Evolutionary conservation across 2,113 vertebrate genomes (phyloP).

Genomic region (Tilapia sparmanii): DNA sequence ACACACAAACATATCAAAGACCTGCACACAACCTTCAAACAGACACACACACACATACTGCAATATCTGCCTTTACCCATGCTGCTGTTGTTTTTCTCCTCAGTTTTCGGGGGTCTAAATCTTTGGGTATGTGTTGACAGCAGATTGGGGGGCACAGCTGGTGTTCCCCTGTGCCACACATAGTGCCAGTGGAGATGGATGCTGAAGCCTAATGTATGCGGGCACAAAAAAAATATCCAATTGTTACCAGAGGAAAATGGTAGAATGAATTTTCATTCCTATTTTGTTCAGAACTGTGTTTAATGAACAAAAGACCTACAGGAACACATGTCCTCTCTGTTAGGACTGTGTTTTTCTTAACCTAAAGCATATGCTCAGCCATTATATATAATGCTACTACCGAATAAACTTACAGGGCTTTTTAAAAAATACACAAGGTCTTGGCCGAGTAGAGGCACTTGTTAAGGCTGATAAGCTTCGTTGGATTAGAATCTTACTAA

Average conservation of each 20-base stretch:
- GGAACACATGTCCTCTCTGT: background rate
- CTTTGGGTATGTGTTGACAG: background rate
- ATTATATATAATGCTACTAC: background rate
- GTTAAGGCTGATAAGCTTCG: background rate
- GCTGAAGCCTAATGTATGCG: slow-evolving; percentile 56
- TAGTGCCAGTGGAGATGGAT: slow-evolving; percentile 46
- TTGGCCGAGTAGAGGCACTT: background rate
- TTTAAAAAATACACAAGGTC: background rate
- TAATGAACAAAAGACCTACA: background rate
- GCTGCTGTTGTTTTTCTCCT: slow-evolving; percentile 11
- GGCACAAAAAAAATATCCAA: background rate
- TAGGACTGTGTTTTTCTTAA: background rate
- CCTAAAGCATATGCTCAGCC: background rate
- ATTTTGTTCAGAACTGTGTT: background rate
- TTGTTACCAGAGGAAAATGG: background rate
- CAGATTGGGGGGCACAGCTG: slow-evolving; percentile 68
- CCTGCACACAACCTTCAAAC: slow-evolving; percentile 19
- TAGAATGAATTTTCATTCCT: background rate
- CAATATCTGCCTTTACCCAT: slow-evolving; percentile 15
- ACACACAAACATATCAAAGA: slow-evolving; percentile 2
- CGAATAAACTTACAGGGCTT: background rate
- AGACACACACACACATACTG: background rate
- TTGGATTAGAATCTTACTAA: background rate
- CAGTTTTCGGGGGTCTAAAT: slow-evolving; percentile 1
- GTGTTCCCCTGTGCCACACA: slow-evolving; percentile 40